Conservation (phyloP, 2,113 vertebrate genomes). For the Brienomyrus longianalis region DNA sequence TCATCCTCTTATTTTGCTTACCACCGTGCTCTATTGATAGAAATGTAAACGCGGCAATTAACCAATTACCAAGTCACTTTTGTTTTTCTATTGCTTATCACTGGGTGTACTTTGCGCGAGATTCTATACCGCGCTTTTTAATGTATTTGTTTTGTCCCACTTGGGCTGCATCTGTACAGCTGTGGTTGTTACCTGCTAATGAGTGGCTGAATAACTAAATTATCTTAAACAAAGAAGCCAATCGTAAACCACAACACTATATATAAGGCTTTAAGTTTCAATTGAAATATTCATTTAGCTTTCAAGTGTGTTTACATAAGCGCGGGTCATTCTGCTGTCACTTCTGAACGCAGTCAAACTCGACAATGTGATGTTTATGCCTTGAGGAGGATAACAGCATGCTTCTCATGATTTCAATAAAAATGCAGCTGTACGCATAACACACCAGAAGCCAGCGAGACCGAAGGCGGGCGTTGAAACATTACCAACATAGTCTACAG, state of each 20-base stretch:
- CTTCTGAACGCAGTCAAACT: not conserved
- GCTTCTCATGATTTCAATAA: not conserved
- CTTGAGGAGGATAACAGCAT: not conserved
- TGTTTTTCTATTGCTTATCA: not conserved
- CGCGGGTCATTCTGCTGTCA: not conserved
- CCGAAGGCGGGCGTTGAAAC: not conserved
- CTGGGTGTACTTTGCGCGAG: not conserved
- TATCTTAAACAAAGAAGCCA: not conserved
- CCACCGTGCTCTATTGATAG: not conserved
- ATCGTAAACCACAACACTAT: not conserved
- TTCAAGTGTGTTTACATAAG: not conserved
- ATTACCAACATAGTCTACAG: not conserved
- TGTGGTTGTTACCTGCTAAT: not conserved
- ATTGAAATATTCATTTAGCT: not conserved
- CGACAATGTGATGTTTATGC: not conserved
- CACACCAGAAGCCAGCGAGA: not conserved
- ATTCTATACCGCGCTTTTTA: not conserved
- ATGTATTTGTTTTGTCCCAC: not conserved
- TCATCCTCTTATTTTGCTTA: not conserved
- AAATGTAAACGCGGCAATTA: not conserved
- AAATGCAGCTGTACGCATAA: not conserved
- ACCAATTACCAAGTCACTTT: not conserved
- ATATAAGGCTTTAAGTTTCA: not conserved
- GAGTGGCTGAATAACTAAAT: not conserved
- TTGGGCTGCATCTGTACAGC: not conserved